A percentile compares a stretch with the other conserved stretches of the same genome.
Conservation (phyloP, 1,140 invertebrate species). For the Mycetomoellerius zeteki region DNA sequence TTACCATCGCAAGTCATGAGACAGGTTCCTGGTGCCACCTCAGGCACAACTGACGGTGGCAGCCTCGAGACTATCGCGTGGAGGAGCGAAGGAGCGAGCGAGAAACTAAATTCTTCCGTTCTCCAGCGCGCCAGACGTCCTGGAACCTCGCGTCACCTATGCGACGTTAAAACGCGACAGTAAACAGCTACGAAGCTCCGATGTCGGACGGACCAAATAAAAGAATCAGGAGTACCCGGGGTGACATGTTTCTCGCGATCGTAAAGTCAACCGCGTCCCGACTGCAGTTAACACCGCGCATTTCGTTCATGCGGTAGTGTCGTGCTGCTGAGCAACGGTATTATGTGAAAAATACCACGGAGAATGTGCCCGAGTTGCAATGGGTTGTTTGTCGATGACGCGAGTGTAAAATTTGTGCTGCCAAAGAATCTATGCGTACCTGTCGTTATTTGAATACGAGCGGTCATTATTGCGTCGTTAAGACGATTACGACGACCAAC, state of each 20-base stretch:
- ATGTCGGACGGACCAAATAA: conserved; percentile 46
- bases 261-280: conserved; percentile 22
- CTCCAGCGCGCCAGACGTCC: conserved; percentile 21
- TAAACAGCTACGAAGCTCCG: conserved; percentile 16
- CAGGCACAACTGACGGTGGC: background rate
- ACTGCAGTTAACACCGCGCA: conserved; percentile 20
- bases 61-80: conserved; percentile 21
- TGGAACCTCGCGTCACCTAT: conserved; percentile 12
- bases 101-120: background rate
- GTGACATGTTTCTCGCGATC: conserved; percentile 11
- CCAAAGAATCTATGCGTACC: background rate
- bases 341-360: conserved; percentile 6
- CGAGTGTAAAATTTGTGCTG: conserved; percentile 49
- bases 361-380: conserved; percentile 27
- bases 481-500: background rate
- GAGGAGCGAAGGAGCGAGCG: background rate
- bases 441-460: conserved; percentile 34
- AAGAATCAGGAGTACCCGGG: conserved; percentile 34
- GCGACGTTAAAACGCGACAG: conserved; percentile 47
- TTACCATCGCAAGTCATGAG: conserved; percentile 42
- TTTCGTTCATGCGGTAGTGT: conserved; percentile 1
- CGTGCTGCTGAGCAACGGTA: background rate
- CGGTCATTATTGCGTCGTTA: conserved; percentile 24
- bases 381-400: conserved; percentile 23
- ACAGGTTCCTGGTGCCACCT: conserved; percentile 43